A percentile compares a stretch with the other conserved stretches of the same genome.
These are phyloP conservation scores for Hippocampus abdominalis DNA, from an alignment of 2,113 vertebrate genomes.

Conservation along the genomic window DNA sequence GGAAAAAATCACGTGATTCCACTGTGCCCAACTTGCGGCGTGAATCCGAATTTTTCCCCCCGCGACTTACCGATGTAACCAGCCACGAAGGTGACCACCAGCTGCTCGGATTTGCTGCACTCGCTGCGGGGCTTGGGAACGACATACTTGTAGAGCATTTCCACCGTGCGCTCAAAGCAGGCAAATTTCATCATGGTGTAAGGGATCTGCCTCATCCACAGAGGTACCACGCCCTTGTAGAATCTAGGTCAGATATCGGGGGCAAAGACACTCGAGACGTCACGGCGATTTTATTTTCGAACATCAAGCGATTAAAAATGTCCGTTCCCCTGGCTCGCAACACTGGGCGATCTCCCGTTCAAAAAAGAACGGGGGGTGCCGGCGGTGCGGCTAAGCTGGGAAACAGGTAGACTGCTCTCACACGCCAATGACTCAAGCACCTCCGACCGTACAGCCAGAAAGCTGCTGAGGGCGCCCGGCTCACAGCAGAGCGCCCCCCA, in stretches of 20 bases:
- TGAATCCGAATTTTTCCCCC: no score
- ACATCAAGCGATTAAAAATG: neutral
- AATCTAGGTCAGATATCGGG: conserved; percentile 72
- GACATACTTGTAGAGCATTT: conserved; percentile 88
- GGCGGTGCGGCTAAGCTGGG: conserved; percentile 62
- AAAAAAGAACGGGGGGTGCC: conserved; percentile 31
- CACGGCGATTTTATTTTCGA: neutral
- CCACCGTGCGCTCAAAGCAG: conserved; percentile 97
- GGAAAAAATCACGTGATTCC: neutral
- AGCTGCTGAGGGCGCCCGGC: conserved; percentile 79
- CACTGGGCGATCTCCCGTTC: conserved; percentile 26
- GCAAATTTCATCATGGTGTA: conserved; percentile 99
- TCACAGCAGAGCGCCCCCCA: conserved; percentile 78
- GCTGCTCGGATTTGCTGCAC: conserved; percentile 88
- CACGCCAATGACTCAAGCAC: conserved; percentile 99
- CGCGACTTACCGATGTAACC: conserved; percentile 91
- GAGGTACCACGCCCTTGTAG: conserved; percentile 94
- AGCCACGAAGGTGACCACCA: conserved; percentile 92
- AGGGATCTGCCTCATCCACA: conserved; percentile 99
- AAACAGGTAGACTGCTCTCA: conserved; percentile 86
- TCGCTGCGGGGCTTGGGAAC: conserved; percentile 95
- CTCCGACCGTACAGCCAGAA: conserved; percentile 87
- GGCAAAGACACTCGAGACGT: neutral
- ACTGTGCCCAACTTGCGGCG: no score
- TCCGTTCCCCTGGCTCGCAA: conserved; percentile 42